Percentiles rank a stretch among this genome's conserved stretches.
Evolutionary conservation across 2,113 vertebrate species (phyloP).

Genomic region (Chloropsis hardwickii): DNA sequence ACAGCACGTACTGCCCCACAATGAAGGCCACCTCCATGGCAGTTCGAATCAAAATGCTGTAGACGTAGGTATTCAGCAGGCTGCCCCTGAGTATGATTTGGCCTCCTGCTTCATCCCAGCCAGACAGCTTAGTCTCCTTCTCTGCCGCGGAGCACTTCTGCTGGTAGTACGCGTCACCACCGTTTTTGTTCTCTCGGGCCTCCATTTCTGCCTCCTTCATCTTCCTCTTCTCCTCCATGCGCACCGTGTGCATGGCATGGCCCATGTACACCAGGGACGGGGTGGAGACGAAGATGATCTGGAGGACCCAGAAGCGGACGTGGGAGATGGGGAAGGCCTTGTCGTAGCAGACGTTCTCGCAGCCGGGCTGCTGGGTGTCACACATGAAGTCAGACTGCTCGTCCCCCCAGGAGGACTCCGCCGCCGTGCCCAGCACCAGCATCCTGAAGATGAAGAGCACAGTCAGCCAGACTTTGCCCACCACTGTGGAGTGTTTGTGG

Average conservation of each 20-base stretch:
- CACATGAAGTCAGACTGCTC: slow-evolving; percentile 95
- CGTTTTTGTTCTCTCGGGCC: slow-evolving; percentile 54
- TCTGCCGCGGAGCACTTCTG: slow-evolving; percentile 71
- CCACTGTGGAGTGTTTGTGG: slow-evolving; percentile 94
- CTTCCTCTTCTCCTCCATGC: slow-evolving; percentile 85
- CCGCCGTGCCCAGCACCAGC: slow-evolving; percentile 92
- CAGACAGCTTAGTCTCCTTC: slow-evolving; percentile 64
- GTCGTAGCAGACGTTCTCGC: slow-evolving; percentile 95
- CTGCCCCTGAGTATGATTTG: slow-evolving; percentile 83
- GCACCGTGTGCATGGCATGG: slow-evolving; percentile 89
- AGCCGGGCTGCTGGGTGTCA: slow-evolving; percentile 90
- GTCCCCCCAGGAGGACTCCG: slow-evolving; percentile 95
- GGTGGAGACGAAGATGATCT: slow-evolving; percentile 96
- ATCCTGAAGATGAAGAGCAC: slow-evolving; percentile 98
- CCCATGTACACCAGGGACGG: slow-evolving; percentile 95
- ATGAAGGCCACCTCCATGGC: slow-evolving; percentile 92
- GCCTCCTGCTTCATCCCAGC: slow-evolving; percentile 68
- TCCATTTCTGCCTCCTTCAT: slow-evolving; percentile 67
- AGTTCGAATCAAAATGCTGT: slow-evolving; percentile 91
- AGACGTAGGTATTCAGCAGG: slow-evolving; percentile 87
- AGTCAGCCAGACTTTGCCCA: slow-evolving; percentile 95
- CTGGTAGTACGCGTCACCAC: slow-evolving; percentile 31
- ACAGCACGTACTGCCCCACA: slow-evolving; percentile 89
- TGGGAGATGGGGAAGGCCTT: slow-evolving; percentile 96
- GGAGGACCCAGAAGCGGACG: slow-evolving; percentile 95